Evolutionary conservation across 2,888 invertebrate genomes (phyloP), one percentile per base, ranked within the genome.

Genomic region (Phragmatobia fuliginosa): DNA sequence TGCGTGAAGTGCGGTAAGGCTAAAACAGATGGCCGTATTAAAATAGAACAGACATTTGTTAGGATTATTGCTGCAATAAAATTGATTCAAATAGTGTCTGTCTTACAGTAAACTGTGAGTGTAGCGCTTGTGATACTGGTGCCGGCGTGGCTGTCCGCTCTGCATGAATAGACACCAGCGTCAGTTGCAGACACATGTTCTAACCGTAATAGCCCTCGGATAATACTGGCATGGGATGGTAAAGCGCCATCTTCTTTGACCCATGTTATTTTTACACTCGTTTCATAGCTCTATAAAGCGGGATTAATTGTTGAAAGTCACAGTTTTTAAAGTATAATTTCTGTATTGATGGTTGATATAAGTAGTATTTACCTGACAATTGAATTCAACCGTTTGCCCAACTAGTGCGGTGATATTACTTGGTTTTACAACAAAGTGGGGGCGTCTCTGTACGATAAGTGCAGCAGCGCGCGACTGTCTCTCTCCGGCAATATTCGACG

Each of bases 41-140:
- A 94, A 94, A 93, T 90, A 93, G 89, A 88, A 86, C 85, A 81
- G 80, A 85, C 86, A 84, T 85, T 84, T 87, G 87, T 88, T 84
- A 81, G 85, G 89, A 90, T 91, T 92, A 92, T 90, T 87, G 88
- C 83, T 87, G 90, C 88, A 91, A 93, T 93, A 92, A 94, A 94
- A 91, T 88, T 81, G 76, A 83, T 85, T 82, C 83, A 85, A 88
- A 90, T 87, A 86, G 85, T 83, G 83, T 79, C 75, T 71, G 74
- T 96, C 98, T 97, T 96, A 99, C 99, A 98, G 92, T 98, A 97
- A 75, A 99, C 98, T 76, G 97, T 98, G 78, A 99, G 96, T 72
- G 97, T 97, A 49, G 99, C 99, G 88, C 97, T 97, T 62, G 98
- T 97, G 81, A 97, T 97, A 80, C 98, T 97, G 73, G 97, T 96